Conservation (phyloP, 2,797 vertebrate species). For the Ateles fusciceps region DNA sequence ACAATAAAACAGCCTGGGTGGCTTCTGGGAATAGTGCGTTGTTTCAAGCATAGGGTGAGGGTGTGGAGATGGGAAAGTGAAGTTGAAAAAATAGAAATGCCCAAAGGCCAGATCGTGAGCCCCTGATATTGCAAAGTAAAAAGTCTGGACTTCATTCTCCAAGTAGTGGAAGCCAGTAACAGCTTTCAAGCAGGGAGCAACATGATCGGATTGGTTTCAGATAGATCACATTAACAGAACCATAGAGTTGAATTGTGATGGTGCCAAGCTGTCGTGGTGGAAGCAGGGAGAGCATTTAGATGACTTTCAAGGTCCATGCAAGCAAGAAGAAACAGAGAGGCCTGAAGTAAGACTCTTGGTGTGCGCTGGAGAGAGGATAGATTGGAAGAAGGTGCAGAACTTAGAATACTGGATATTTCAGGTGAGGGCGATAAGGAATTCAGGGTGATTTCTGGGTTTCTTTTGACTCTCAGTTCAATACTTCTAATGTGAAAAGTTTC, state of each 20-base stretch:
- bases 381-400: not conserved
- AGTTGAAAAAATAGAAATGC: not conserved
- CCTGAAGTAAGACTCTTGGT: not conserved
- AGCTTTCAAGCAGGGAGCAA: not conserved
- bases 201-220: not conserved
- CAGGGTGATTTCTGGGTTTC: not conserved
- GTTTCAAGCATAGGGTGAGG: not conserved
- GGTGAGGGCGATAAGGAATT: not conserved
- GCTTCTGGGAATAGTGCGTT: not conserved
- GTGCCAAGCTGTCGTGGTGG: rapidly evolving
- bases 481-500: conserved; percentile 11
- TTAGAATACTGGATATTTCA: not conserved
- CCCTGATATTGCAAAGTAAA: not conserved
- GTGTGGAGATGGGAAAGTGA: not conserved
- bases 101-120: not conserved
- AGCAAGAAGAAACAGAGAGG: not conserved
- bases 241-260: not conserved
- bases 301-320: not conserved
- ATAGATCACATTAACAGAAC: not conserved
- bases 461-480: not conserved
- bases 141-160: not conserved
- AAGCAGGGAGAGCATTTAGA: not conserved
- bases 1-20: not conserved
- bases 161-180: not conserved
- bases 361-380: not conserved